Evolutionary conservation across 2,797 vertebrate species (phyloP).

Genomic region (Gallinago stenura): DNA sequence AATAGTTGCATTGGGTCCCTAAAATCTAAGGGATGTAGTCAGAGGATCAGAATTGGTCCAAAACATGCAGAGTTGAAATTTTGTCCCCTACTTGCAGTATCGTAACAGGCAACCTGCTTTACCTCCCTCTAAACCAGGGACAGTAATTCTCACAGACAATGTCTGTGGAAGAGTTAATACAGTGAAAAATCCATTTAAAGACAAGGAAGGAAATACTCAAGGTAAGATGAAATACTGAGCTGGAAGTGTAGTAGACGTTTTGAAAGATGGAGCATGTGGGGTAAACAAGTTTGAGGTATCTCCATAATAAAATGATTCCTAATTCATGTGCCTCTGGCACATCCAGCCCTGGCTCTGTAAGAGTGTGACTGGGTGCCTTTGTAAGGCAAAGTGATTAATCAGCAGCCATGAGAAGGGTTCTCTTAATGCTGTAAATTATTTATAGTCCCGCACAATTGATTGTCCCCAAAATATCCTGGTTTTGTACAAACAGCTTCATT

Average conservation of each 20-base stretch:
- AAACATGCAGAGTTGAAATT: background rate
- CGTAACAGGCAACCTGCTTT: background rate
- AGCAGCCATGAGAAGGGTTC: constrained; percentile 8
- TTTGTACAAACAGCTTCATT: constrained; percentile 52
- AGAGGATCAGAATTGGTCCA: background rate
- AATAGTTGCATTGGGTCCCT: background rate
- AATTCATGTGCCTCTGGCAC: constrained; percentile 41
- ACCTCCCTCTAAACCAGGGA: background rate
- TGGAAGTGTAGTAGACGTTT: background rate
- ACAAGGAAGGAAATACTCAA: background rate
- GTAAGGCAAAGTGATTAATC: constrained; percentile 17
- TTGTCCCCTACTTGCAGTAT: background rate
- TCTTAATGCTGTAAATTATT: constrained; percentile 55
- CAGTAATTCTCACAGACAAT: background rate
- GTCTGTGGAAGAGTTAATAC: background rate
- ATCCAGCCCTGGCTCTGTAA: background rate
- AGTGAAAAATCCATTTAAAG: constrained; percentile 28
- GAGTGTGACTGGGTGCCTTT: background rate
- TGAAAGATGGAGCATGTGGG: constrained; percentile 27
- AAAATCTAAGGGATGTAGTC: background rate
- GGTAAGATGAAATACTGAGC: constrained; percentile 15
- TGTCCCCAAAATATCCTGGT: constrained; percentile 39
- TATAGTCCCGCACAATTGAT: constrained; percentile 46
- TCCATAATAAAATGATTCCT: constrained; percentile 52
- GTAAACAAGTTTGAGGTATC: constrained; percentile 60